Evolutionary conservation across 2,888 invertebrate species (phyloP), one percentile per base, ranked within the genome.

Genomic region (Caenorhabditis macrosperma): DNA sequence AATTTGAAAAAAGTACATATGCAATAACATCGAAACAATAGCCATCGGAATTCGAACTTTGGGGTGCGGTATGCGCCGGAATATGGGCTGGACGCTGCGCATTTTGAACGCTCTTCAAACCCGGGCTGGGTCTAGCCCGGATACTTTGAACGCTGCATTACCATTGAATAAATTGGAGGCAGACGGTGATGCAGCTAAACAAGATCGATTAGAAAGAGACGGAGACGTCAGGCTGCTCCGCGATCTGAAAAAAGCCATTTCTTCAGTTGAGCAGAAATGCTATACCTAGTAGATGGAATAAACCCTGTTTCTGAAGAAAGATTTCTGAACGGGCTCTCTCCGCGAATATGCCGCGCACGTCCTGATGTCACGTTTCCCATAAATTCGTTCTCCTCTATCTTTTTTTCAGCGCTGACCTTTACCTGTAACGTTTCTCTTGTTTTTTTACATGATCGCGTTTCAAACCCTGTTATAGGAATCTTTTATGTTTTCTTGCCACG

Each of bases 381-480:
- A 52, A 88, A 87, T 7, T 88, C 88, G 63, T 83, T 82, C 69
- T 87, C 83, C 46, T 89, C 88, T 50, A 78, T 81, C 44, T 84
- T 86, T 44, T 81, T 74, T 28, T 88, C 89, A 2, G 82, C 88
- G 4, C 85, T 84, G 9, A 85, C 61, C 63, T 86, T 87, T 2
- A 87, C 87, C 88, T 88, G 61, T 75, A 33, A 33, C 10, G 10
- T 33, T 33, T 5, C 10, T 33, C 5, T n/a, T n/a, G n/a, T n/a
- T n/a, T n/a, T n/a, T n/a, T n/a, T n/a, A n/a, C n/a, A n/a, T n/a
- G n/a, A n/a, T n/a, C n/a, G n/a, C n/a, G n/a, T 33, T 10, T 24
- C 12, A 5, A 38, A 88, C 89, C 64, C 85, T 88, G 55, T 84
- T 67, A 54, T 89, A 89, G 0, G 88, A 88, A 54, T 88, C 88